These are phyloP conservation scores for Tupiocoris notatus DNA, from an alignment of 2,888 invertebrate species.

Conservation along the genomic window DNA sequence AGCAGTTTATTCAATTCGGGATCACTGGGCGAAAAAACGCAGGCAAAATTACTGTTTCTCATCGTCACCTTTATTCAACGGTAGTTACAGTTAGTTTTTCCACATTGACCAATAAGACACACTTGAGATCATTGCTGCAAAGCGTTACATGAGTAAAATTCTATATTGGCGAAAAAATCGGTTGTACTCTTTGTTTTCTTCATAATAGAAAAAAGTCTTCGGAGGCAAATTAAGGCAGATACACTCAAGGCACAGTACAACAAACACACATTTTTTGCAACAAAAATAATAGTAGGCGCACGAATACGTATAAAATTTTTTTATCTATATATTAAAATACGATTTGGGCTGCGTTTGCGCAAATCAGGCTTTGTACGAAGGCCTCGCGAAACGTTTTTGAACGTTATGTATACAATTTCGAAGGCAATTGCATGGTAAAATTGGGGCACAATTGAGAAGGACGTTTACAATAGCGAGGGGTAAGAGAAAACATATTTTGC, in stretches of 20 bases:
- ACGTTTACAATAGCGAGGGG: no score
- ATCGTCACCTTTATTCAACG: not conserved
- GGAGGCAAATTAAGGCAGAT: slow-evolving; percentile 26
- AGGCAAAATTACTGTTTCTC: not conserved
- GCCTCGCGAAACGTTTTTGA: no score
- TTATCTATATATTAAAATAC: no score
- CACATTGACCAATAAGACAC: slow-evolving; percentile 30
- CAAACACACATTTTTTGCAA: slow-evolving; percentile 15
- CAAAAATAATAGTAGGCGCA: not conserved
- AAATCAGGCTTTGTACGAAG: no score
- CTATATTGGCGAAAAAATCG: slow-evolving; percentile 3
- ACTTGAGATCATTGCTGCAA: slow-evolving; percentile 34
- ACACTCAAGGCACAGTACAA: slow-evolving; percentile 33
- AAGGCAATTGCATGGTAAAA: no score
- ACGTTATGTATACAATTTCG: no score
- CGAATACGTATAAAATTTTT: not conserved
- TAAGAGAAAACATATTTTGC: no score
- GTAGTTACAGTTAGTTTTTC: slow-evolving; percentile 20
- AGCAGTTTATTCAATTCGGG: no score
- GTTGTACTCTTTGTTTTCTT: not conserved
- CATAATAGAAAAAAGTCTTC: not conserved
- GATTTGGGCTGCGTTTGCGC: no score
- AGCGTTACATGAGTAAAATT: slow-evolving; percentile 1
- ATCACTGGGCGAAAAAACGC: no score
- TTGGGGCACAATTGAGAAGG: no score